These are phyloP conservation scores for Hapalemur alaotrensis DNA, from an alignment of 2,797 vertebrate genomes.

Conservation along the genomic window DNA sequence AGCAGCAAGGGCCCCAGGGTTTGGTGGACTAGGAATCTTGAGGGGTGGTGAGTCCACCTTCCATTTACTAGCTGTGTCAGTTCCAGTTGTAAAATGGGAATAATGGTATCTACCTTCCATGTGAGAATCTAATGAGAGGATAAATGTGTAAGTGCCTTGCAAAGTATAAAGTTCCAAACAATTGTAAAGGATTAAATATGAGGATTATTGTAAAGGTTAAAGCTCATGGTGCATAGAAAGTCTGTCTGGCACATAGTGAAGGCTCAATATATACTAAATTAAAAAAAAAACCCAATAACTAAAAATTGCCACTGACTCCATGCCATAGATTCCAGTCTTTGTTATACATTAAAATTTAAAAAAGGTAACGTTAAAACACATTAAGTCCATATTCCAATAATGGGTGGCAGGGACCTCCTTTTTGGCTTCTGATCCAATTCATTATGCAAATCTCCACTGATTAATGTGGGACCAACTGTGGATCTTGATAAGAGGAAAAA, in stretches of 20 bases:
- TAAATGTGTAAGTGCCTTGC: background rate
- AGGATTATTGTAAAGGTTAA: background rate
- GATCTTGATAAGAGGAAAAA: slow-evolving; percentile 69
- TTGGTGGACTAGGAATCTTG: background rate
- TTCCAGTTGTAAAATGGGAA: background rate
- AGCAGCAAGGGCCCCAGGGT: background rate
- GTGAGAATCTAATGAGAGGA: background rate
- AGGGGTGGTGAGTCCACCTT: background rate
- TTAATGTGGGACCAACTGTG: slow-evolving; percentile 47
- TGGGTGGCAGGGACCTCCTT: slow-evolving; percentile 60
- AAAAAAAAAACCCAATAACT: background rate
- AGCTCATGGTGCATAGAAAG: background rate
- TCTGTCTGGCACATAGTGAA: background rate
- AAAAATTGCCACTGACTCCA: slow-evolving; percentile 18
- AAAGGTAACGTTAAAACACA: slow-evolving; percentile 45
- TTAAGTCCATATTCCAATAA: slow-evolving; percentile 17
- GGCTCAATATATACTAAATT: background rate
- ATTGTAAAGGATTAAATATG: background rate
- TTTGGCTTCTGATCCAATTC: slow-evolving; percentile 59
- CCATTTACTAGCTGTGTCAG: background rate
- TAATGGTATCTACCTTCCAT: background rate
- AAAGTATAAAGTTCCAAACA: background rate
- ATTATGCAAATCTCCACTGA: slow-evolving; percentile 56
- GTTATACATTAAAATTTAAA: slow-evolving; percentile 20
- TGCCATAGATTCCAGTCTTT: slow-evolving; percentile 27